These are phyloP conservation scores for Nemotelus nigrinus DNA, from an alignment of 2,888 invertebrate species.

Conservation along the genomic window DNA sequence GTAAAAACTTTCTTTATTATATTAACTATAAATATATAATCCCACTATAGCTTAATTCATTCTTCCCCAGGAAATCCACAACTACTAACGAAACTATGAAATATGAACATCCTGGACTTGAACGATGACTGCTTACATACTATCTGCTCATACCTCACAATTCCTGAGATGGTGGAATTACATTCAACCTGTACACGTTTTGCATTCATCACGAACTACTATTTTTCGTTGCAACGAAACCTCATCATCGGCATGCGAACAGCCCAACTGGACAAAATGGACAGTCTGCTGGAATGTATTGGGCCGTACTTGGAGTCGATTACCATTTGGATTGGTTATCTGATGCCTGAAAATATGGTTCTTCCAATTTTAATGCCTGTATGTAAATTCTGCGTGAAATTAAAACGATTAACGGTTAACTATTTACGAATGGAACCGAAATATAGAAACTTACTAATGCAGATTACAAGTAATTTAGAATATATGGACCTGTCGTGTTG, in stretches of 20 bases:
- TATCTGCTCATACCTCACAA: conserved; percentile 25
- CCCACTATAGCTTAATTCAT: too few relatives aligned
- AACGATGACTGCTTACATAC: conserved; percentile 36
- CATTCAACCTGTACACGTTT: conserved; percentile 25
- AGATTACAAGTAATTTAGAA: conserved; percentile 14
- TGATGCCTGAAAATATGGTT: conserved; percentile 30
- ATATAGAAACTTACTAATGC: conserved; percentile 28
- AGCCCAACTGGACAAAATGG: conserved; percentile 36
- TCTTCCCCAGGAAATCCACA: too few relatives aligned
- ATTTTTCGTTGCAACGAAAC: conserved; percentile 15
- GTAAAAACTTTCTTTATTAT: too few relatives aligned
- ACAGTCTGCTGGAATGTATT: conserved; percentile 13
- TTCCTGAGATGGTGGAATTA: conserved; percentile 27
- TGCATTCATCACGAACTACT: conserved; percentile 15
- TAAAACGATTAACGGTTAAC: conserved; percentile 31
- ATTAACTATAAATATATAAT: too few relatives aligned
- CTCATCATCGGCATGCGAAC: conserved; percentile 34
- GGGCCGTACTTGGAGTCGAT: conserved; percentile 9
- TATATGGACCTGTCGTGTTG: conserved; percentile 33
- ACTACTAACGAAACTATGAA: neutral
- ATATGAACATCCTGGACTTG: conserved; percentile 31
- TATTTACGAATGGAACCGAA: conserved; percentile 23
- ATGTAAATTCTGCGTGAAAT: conserved; percentile 24
- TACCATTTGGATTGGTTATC: conserved; percentile 35
- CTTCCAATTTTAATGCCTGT: conserved; percentile 34